Base-by-base conservation (phyloP, 2,797 vertebrate species). In the Pristis pectinata region DNA sequence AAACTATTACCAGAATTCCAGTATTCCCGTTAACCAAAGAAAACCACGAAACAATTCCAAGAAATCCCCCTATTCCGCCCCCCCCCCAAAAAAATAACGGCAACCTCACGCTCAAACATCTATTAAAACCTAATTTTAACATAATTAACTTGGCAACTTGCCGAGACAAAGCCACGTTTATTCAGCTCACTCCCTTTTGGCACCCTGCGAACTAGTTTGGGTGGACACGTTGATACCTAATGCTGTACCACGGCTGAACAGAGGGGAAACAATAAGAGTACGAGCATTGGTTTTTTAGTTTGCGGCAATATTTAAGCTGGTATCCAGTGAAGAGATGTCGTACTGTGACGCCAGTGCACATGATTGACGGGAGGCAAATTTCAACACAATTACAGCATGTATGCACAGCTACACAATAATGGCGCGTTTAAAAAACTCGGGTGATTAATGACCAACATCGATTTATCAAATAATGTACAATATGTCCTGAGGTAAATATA, bases 191-290 rank as follows among this genome's bases (percentile, higher is more conserved):
- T 96, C 97, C 98, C 97, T 97, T 97, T 97, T 98, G 98, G 97
- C 96, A 97, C 97, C 97, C 97, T 95, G 96, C 96, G 97, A 98
- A 97, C 96, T 97, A 98, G 97, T 98, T 98, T 97, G 96, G 97
- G 97, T 97, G 97, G 97, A 95, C 97, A 96, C 98, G 98, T 97
- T 97, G 98, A 97, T 96, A 98, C 98, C 98, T 98, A 98, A 98
- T 98, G 98, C 97, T 97, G 98, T 98, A 98, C 98, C 98, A 98
- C 97, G 98, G 98, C 98, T 98, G 98, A 98, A 98, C 98, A 98
- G 97, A 98, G 98, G 98, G 98, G 98, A 99, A 98, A 97, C 98
- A 98, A 99, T 99, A 96, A n/a, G 97, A 97, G 97, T 98, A 97
- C 98, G 98, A 99, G 98, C 97, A 98, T 98, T 98, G 97, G 98